These are phyloP conservation scores for Valencia hispanica DNA, from an alignment of 2,797 vertebrate genomes.

Conservation along the genomic window DNA sequence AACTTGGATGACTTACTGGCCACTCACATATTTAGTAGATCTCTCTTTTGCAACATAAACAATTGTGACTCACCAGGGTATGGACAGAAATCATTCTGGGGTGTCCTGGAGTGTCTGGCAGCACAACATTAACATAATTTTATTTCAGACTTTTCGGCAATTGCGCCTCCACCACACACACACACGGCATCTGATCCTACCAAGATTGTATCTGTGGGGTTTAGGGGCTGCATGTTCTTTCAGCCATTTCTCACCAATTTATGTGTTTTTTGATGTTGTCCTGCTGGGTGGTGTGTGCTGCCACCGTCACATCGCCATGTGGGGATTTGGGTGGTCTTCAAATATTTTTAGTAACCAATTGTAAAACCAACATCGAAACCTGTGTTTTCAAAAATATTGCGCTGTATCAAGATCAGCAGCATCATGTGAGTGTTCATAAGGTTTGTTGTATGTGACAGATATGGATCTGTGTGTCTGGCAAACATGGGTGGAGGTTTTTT, in stretches of 20 bases:
- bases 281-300: neutral
- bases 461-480: neutral
- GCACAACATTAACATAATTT: neutral
- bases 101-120: neutral
- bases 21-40: neutral
- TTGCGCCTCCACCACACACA: neutral
- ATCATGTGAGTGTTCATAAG: neutral
- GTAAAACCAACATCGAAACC: neutral
- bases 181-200: neutral
- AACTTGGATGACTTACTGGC: neutral
- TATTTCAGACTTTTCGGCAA: neutral
- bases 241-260: conserved; percentile 6
- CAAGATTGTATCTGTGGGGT: neutral
- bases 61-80: neutral
- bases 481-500: neutral
- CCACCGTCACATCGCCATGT: neutral
- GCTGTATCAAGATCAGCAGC: neutral
- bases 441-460: neutral
- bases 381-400: neutral
- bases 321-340: neutral
- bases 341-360: conserved; percentile 3
- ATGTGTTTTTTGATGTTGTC: neutral
- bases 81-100: neutral
- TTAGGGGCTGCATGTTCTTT: neutral
- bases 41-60: neutral